Evolutionary conservation across 2,113 vertebrate species (phyloP).

Genomic region (Hypomesus transpacificus): DNA sequence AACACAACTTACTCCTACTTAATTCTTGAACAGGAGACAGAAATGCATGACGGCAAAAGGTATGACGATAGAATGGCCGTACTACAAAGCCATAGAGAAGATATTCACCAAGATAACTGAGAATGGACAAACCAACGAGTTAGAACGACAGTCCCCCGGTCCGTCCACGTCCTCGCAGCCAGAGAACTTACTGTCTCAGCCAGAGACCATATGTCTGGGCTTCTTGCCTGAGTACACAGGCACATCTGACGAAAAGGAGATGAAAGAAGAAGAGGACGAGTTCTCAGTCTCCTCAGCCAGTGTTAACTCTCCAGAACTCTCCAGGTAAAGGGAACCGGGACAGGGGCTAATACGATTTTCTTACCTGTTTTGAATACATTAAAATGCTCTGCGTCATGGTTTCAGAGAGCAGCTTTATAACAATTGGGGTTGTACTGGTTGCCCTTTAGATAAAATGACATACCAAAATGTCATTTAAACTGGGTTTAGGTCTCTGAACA

Average conservation of each 20-base stretch:
- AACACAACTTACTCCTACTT: background rate
- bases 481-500: no score
- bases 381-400: no score
- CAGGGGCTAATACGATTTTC: no score
- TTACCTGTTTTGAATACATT: no score
- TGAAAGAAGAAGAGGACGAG: slow-evolving; percentile 77
- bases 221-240: slow-evolving; percentile 90
- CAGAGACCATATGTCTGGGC: slow-evolving; percentile 79
- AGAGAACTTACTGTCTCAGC: slow-evolving; percentile 78
- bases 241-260: slow-evolving; percentile 89
- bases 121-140: slow-evolving; percentile 77
- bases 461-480: no score
- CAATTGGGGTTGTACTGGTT: no score
- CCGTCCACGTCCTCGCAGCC: slow-evolving; percentile 83
- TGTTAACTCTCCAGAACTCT: slow-evolving; percentile 45
- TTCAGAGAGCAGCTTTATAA: no score
- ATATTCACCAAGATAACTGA: slow-evolving; percentile 89
- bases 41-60: slow-evolving; percentile 81
- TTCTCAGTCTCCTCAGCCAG: slow-evolving; percentile 68
- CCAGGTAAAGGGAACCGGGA: no score
- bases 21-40: slow-evolving; percentile 79
- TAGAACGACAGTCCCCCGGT: slow-evolving; percentile 78
- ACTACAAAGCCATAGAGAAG: slow-evolving; percentile 91
- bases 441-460: no score
- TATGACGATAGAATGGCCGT: slow-evolving; percentile 89